Percentiles rank a stretch among this genome's conserved stretches.
Conservation (phyloP, 2,888 invertebrate genomes). For the Crematogaster levior region DNA sequence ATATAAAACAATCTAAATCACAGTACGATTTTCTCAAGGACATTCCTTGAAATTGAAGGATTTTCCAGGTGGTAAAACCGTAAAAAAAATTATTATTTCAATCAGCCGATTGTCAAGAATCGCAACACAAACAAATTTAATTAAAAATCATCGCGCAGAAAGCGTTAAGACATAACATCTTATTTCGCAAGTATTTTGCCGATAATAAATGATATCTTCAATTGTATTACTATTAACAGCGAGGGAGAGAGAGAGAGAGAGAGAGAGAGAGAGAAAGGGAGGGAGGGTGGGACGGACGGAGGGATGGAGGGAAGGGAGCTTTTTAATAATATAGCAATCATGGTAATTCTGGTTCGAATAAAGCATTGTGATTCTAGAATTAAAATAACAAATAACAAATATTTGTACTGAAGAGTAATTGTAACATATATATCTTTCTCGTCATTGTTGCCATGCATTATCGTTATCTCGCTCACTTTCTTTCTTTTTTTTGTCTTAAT, state of each 20-base stretch:
- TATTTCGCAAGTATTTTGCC: background rate
- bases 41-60: background rate
- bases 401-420: conserved; percentile 5
- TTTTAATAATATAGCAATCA: background rate
- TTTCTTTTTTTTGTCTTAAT: background rate
- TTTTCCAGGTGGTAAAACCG: background rate
- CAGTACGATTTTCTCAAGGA: background rate
- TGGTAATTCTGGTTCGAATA: background rate
- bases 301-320: background rate
- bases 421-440: background rate
- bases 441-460: background rate
- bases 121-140: background rate
- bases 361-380: conserved; percentile 12
- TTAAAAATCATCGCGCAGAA: background rate
- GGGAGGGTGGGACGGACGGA: background rate
- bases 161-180: background rate
- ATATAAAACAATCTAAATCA: background rate
- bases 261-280: background rate
- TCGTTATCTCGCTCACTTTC: background rate
- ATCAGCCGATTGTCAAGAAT: no score
- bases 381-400: conserved; percentile 20
- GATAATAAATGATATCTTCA: conserved; percentile 3
- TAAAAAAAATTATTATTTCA: conserved; percentile 6
- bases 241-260: background rate
- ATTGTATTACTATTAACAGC: background rate